Conservation (phyloP, 2,888 invertebrate species). For the Blera fallax region DNA sequence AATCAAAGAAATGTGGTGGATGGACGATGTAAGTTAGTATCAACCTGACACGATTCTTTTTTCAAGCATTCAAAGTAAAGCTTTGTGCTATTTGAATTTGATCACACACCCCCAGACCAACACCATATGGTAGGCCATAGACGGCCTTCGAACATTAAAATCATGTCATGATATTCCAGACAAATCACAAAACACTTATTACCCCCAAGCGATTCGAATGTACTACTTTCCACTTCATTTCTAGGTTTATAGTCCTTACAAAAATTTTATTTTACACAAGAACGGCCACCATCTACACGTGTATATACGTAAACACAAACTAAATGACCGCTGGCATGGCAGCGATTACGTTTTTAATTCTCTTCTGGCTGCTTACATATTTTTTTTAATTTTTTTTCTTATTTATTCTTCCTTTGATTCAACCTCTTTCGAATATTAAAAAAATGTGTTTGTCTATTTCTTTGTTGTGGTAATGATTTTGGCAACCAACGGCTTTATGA, state of each 20-base stretch:
- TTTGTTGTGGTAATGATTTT: conserved; percentile 49
- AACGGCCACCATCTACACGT: not conserved
- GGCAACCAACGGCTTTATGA: conserved; percentile 37
- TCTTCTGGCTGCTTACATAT: too few relatives aligned
- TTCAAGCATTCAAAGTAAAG: too few relatives aligned
- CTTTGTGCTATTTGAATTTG: too few relatives aligned
- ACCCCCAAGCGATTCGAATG: not conserved
- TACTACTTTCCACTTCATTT: conserved; percentile 20
- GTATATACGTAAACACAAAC: not conserved
- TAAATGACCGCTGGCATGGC: not conserved
- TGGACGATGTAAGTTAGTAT: too few relatives aligned
- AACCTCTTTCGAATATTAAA: conserved; percentile 33
- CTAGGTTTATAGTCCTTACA: conserved; percentile 27
- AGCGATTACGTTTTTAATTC: conserved; percentile 1
- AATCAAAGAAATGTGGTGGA: too few relatives aligned
- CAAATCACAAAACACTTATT: not conserved
- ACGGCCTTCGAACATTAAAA: not conserved
- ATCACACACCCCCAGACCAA: too few relatives aligned
- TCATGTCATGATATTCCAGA: not conserved
- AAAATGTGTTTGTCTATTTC: conserved; percentile 29
- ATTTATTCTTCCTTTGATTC: not conserved
- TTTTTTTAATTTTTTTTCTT: not conserved
- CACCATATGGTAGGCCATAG: too few relatives aligned
- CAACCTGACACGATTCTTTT: too few relatives aligned
- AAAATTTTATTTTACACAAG: conserved; percentile 2